Base-by-base conservation (phyloP, 2,797 vertebrate genomes). In the Aulostomus chinensis region DNA sequence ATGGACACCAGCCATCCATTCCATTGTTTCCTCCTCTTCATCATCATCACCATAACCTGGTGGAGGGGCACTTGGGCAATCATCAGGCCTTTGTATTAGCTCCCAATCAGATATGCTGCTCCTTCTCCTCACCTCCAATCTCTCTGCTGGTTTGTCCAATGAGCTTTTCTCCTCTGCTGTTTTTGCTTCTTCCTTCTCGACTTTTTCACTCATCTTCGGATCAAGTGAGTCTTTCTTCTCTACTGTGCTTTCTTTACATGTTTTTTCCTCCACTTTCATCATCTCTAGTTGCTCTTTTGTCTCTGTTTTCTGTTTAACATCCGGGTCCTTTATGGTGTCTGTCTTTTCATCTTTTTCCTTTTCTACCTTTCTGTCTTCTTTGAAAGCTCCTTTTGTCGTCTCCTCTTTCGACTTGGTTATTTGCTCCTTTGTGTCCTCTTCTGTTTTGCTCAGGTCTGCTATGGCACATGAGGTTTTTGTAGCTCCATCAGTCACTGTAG, bases 71-170 rank as follows among this genome's bases (percentile, higher is more conserved):
- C 77, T 80, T 10, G 83, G 84, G 64, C 48, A 85, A 36, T 80
- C 73, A 1, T 81, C 85, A 9, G 84, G 86, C 55, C 67, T 86
- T 45, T 90, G 86, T n/a, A 88, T 58, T 4, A 87, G 62, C 58
- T 88, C 88, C 87, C 82, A 89, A 31, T 81, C 76, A 43, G 72
- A 90, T 68, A 78, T 91, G 82, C 77, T 84, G 43, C 81, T 94
- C 69, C 61, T 84, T 77, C 72, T 85, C 67, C 83, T 84, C 3
- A 52, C 18, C 9, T 72, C 83, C 39, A 84, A 66, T 16, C 78
- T 79, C 47, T 78, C 83, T 33, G 66, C 35, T 5, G 63, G 67
- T 21, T 46, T 73, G 1, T 75, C 81, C 31, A 79, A 47, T 15
- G 72, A 30, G 9, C 45, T 69, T 48, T 66, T 75, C 9, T 68